Evolutionary conservation across 2,113 vertebrate species (phyloP).

Genomic region (Acrocephalus arundinaceus): DNA sequence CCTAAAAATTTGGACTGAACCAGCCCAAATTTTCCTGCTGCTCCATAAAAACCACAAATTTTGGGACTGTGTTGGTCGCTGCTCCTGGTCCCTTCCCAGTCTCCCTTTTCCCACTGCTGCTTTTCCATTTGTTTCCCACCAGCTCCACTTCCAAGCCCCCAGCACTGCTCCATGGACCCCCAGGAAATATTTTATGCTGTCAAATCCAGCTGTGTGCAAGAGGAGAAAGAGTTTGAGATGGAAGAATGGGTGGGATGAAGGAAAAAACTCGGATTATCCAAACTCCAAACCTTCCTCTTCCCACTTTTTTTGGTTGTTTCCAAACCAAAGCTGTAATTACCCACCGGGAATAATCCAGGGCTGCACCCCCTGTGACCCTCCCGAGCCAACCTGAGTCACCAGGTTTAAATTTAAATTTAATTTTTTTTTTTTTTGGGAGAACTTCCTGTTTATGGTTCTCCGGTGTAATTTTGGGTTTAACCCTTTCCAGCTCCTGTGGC

Average conservation of each 20-base stretch:
- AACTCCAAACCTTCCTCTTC: neutral
- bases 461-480: slow-evolving; percentile 72
- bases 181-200: neutral
- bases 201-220: neutral
- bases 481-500: slow-evolving; percentile 62
- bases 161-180: neutral
- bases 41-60: fast-evolving
- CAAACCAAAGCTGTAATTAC: slow-evolving; percentile 66
- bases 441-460: slow-evolving; percentile 80
- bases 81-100: neutral
- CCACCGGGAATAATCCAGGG: slow-evolving; percentile 59
- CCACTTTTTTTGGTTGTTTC: neutral
- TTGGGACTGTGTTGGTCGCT: neutral
- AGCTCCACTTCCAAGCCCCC: neutral
- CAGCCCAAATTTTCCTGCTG: neutral
- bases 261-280: neutral
- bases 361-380: neutral
- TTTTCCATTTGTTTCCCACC: neutral
- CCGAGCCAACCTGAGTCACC: slow-evolving; percentile 72
- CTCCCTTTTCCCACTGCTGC: neutral
- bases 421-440: slow-evolving; percentile 41
- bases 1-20: too few relatives aligned
- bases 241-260: fast-evolving
- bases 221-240: neutral
- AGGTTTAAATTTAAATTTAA: slow-evolving; percentile 73